phyloP scores from a whole-genome alignment of 2,113 vertebrate species.

The Gnathonemus echidnorhynchus region DNA sequence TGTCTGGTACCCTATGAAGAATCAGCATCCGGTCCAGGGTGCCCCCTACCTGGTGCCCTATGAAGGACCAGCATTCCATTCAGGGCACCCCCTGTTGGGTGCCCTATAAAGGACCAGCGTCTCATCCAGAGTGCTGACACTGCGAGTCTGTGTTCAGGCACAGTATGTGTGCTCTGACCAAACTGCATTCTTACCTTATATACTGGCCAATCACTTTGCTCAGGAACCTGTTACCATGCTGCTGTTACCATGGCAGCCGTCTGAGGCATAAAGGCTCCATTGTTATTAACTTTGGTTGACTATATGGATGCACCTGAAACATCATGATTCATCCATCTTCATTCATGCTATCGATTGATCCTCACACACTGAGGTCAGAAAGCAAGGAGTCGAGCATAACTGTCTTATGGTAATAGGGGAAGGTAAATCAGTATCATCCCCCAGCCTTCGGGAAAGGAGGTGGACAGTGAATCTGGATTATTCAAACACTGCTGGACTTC shows the following conservation, averaged over 20 bases:
- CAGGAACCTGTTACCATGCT: background rate
- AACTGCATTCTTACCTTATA: background rate
- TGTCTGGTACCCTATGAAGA: too few relatives aligned
- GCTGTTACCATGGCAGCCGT: background rate
- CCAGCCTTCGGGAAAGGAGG: background rate
- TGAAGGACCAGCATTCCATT: background rate
- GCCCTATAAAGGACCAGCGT: background rate
- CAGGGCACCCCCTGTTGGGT: background rate
- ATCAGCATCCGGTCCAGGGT: too few relatives aligned
- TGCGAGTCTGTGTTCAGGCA: background rate
- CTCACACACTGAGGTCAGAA: background rate
- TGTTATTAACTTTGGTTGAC: background rate
- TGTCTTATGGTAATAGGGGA: background rate
- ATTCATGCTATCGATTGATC: background rate
- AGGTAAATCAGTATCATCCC: background rate
- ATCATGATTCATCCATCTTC: background rate
- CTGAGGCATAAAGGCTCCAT: background rate
- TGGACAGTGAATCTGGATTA: background rate
- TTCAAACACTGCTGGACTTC: background rate
- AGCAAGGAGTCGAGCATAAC: background rate
- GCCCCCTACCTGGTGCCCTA: background rate
- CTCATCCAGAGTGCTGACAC: background rate
- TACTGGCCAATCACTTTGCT: background rate
- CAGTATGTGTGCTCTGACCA: background rate
- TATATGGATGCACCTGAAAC: background rate